Percentiles rank a stretch among this genome's conserved stretches.
Evolutionary conservation across 30 jellyfish, hydroid and myxozoan species (phyloP).

Genomic region (Rhopilema esculentum): DNA sequence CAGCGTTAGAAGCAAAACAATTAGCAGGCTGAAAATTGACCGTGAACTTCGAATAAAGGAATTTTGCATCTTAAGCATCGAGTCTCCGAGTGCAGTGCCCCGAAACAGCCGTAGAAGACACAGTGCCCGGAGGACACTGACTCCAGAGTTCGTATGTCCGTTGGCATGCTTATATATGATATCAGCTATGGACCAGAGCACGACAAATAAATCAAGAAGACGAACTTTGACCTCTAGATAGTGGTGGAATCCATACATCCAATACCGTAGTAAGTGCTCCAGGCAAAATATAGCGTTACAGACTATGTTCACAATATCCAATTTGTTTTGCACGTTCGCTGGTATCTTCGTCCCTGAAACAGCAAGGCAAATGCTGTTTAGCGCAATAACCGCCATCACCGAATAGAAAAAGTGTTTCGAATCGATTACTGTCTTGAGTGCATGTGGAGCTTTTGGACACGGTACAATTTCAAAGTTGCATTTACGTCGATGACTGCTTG

Average conservation of each 20-base stretch:
- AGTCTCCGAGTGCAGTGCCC: constrained; percentile 68
- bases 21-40: constrained; percentile 64
- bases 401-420: constrained; percentile 50
- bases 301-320: constrained; percentile 25
- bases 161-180: neutral
- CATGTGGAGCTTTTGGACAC: neutral
- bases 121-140: constrained; percentile 53
- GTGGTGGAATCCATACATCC: constrained; percentile 46
- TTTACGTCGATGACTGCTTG: neutral
- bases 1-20: constrained; percentile 61
- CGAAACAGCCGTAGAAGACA: constrained; percentile 66
- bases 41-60: constrained; percentile 66
- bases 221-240: constrained; percentile 14
- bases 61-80: constrained; percentile 40
- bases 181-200: constrained; percentile 41
- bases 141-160: constrained; percentile 50
- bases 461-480: neutral
- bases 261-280: constrained; percentile 43
- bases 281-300: constrained; percentile 13
- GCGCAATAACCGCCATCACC: neutral
- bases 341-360: neutral
- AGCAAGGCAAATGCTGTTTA: constrained; percentile 35
- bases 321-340: neutral
- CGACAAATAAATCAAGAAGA: constrained; percentile 15
- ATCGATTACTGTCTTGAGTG: neutral